A percentile compares a stretch with the other conserved stretches of the same genome.
phyloP scores from a whole-genome alignment of 1,140 invertebrate species.

The Zaprionus africanus region DNA sequence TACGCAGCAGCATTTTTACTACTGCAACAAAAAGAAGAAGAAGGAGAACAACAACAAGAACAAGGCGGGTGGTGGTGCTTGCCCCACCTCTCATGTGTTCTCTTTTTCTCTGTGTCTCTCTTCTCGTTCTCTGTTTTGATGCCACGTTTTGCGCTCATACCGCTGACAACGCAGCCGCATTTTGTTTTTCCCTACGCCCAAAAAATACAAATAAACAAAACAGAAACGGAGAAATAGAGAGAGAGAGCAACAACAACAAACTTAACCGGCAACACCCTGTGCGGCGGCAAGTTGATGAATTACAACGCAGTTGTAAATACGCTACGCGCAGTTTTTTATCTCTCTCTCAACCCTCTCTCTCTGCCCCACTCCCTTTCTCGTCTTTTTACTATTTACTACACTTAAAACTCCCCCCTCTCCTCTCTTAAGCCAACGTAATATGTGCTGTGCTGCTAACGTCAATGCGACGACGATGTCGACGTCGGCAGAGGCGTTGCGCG shows the following conservation, averaged over 20 bases:
- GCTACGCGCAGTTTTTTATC: slow-evolving; percentile 27
- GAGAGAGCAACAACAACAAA: slow-evolving; percentile 18
- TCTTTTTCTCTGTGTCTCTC: background rate
- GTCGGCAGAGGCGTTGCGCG: slow-evolving; percentile 5
- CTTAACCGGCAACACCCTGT: slow-evolving; percentile 59
- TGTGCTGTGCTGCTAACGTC: background rate
- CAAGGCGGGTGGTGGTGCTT: slow-evolving; percentile 36
- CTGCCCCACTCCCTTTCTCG: background rate
- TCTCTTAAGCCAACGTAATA: background rate
- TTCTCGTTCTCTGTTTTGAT: slow-evolving; percentile 35
- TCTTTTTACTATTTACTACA: slow-evolving; percentile 56
- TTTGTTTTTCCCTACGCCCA: slow-evolving; percentile 64
- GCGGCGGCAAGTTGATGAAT: slow-evolving; percentile 66
- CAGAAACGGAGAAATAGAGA: slow-evolving; percentile 3
- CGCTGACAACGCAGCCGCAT: slow-evolving; percentile 68
- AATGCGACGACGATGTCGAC: slow-evolving; percentile 10
- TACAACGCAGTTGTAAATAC: slow-evolving; percentile 70
- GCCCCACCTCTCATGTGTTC: slow-evolving; percentile 25
- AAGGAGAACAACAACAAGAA: slow-evolving; percentile 18
- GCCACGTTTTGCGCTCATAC: slow-evolving; percentile 58
- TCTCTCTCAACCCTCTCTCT: background rate
- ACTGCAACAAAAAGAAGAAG: slow-evolving; percentile 40
- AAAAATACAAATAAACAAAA: slow-evolving; percentile 33
- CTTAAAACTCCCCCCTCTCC: slow-evolving; percentile 31
- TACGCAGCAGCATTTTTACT: slow-evolving; percentile 71